Evolutionary conservation across 2,113 vertebrate species (phyloP), one percentile per base, ranked within the genome.

Genomic region (Lampris incognitus): DNA sequence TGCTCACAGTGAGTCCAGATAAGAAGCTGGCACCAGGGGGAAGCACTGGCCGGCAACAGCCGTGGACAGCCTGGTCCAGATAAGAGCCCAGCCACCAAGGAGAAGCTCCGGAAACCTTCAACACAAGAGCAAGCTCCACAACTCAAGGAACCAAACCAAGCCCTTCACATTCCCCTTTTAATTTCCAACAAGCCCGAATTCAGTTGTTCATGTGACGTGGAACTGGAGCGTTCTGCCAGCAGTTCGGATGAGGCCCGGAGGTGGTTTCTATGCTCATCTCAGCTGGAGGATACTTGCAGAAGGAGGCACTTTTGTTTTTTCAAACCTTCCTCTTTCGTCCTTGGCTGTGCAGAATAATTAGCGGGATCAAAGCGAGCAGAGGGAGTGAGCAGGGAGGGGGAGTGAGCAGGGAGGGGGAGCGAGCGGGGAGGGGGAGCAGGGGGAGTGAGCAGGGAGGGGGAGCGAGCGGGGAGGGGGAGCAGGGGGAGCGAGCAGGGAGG

Each of bases 341-440:
- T 72, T 71, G 61, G 76, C 86, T 72, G 66, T 73, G 68, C 48
- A 40, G 81, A 84, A 88, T 88, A 86, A 89, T 78, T 76, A 83
- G 80, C 77, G 73, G 85, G 84, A 89, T 90, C 83, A 92, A 91
- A 92, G 83, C 69, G 10, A 63, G 42, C 78, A 80, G 84, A 85
- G 75, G 77, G 75, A 73, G 76, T 68, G 77, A 24, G 24, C 24
- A 24, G 24, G 24, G 24, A 24, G 77, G 72, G 24, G 24, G 24
- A 24, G 24, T 0, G 24, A 24, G 24, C 24, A 0, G 24, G 24
- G 24, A 24, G 24, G 24, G 24, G 24, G 24, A 24, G 24, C 24
- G 24, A 24, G 24, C 24, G 0, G 24, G 24, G 24, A 24, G 24
- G 24, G 24, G 24, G 24, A 24, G 24, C 24, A 24, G 24, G 24